Conservation (phyloP, 2,113 vertebrate species). For the Dasyprocta punctata region DNA sequence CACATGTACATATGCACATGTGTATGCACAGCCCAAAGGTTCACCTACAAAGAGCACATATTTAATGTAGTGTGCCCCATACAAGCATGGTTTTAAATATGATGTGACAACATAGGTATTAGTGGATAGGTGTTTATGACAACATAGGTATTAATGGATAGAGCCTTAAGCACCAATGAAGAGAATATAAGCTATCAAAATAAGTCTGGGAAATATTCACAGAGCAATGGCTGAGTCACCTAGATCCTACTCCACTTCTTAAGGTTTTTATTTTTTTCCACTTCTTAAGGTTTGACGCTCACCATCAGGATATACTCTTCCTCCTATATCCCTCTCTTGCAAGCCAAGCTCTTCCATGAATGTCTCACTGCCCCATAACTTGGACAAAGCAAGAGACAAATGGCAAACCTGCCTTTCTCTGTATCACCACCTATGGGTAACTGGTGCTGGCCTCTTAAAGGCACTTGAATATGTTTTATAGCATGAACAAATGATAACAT, state of each 20-base stretch:
- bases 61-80: not conserved
- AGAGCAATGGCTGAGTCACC: fast-evolving
- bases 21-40: too few species aligned
- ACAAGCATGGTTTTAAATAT: not conserved
- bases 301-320: not conserved
- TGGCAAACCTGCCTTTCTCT: not conserved
- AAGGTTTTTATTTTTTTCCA: not conserved
- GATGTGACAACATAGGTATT: fast-evolving
- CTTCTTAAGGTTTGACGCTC: not conserved
- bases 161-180: not conserved
- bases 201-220: not conserved
- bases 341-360: not conserved
- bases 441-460: not conserved
- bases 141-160: too few species aligned
- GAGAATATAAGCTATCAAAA: not conserved
- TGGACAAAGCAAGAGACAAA: not conserved
- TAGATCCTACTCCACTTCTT: too few species aligned
- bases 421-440: not conserved
- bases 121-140: too few species aligned
- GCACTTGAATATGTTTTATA: not conserved
- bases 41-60: not conserved
- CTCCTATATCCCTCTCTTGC: not conserved
- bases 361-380: fast-evolving
- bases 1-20: not conserved
- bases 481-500: not conserved